Percentiles rank a stretch among this genome's conserved stretches.
Conservation (phyloP, 2,113 vertebrate species). For the Megaleporinus macrocephalus region DNA sequence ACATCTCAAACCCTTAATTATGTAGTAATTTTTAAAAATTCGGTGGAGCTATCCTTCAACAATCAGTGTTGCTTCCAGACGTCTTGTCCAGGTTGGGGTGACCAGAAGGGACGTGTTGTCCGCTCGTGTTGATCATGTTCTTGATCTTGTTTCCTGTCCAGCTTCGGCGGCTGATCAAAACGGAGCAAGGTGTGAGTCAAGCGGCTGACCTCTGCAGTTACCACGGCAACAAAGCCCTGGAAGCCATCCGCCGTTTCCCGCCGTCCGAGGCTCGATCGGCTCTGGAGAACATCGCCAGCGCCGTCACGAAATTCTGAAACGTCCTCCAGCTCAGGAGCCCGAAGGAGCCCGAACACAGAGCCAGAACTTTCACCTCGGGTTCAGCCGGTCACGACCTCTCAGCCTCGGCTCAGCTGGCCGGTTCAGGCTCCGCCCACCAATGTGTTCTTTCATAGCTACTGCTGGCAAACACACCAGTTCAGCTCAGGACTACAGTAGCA, state of each 20-base stretch:
- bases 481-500: too few relatives aligned
- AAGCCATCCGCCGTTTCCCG: conserved; percentile 91
- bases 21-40: too few relatives aligned
- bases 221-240: conserved; percentile 94
- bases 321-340: conserved; percentile 44
- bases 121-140: background rate
- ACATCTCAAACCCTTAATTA: too few relatives aligned
- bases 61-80: too few relatives aligned
- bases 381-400: background rate
- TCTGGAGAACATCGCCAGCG: conserved; percentile 94
- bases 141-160: conserved; percentile 78
- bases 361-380: background rate
- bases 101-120: too few relatives aligned
- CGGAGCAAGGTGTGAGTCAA: conserved; percentile 91
- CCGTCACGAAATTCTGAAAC: conserved; percentile 86
- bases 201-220: conserved; percentile 93
- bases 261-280: conserved; percentile 93
- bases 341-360: background rate
- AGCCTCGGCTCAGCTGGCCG: background rate
- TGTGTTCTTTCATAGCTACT: background rate
- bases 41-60: too few relatives aligned
- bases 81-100: too few relatives aligned
- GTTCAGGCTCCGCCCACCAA: background rate
- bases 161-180: conserved; percentile 88
- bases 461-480: background rate